These are phyloP conservation scores for Chrysocyon brachyurus DNA, from an alignment of 2,797 vertebrate species.

Conservation along the genomic window DNA sequence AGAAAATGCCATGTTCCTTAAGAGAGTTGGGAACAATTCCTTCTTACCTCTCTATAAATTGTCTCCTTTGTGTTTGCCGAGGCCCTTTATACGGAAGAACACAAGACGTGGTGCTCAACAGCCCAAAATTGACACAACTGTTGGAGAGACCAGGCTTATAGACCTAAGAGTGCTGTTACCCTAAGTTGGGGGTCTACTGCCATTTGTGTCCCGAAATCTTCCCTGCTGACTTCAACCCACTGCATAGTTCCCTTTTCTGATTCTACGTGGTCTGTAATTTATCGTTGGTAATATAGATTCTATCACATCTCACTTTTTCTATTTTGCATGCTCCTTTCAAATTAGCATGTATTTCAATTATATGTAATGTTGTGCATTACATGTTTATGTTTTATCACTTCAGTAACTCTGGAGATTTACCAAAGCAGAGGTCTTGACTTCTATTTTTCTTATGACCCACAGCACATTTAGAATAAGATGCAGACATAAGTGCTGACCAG, in stretches of 20 bases:
- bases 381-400: neutral
- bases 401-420: constrained; percentile 10
- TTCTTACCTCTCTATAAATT: neutral
- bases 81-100: neutral
- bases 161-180: neutral
- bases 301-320: neutral
- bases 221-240: neutral
- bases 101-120: neutral
- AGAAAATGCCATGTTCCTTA: neutral
- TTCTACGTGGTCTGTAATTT: neutral
- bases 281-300: neutral
- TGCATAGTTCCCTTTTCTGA: neutral
- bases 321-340: constrained; percentile 25
- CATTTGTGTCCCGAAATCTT: neutral
- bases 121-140: neutral
- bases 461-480: neutral
- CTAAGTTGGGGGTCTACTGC: neutral
- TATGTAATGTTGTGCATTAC: neutral
- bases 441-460: neutral
- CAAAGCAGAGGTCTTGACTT: neutral
- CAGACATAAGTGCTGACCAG: neutral
- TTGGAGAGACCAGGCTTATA: neutral
- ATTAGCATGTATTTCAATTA: neutral
- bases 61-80: neutral
- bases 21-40: neutral